A percentile compares a stretch with the other conserved stretches of the same genome.
These are phyloP conservation scores for Platycheirus albimanus DNA, from an alignment of 2,888 invertebrate species.

Conservation along the genomic window DNA sequence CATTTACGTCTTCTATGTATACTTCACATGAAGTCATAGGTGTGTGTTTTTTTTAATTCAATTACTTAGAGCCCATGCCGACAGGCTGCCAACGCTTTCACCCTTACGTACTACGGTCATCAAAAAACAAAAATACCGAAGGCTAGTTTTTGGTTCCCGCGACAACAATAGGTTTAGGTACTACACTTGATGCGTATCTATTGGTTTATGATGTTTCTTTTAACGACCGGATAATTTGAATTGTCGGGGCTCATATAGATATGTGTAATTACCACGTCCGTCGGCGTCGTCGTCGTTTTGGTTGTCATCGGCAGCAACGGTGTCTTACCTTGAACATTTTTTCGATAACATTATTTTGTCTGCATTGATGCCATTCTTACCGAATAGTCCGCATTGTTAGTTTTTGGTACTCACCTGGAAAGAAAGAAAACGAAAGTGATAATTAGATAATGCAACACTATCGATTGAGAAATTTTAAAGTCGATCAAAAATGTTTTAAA, in stretches of 20 bases:
- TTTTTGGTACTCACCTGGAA: conserved; percentile 61
- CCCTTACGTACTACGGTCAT: not conserved
- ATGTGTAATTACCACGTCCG: conserved; percentile 17
- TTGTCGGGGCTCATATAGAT: not conserved
- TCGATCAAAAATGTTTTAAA: too few relatives aligned
- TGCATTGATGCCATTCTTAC: conserved; percentile 1
- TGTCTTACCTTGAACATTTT: conserved; percentile 24
- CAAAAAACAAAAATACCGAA: not conserved
- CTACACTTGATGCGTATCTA: conserved; percentile 1
- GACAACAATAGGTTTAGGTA: not conserved
- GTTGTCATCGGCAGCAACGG: too few relatives aligned
- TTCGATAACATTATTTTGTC: too few relatives aligned
- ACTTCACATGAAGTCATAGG: not conserved
- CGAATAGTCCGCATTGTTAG: conserved; percentile 12
- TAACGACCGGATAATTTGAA: conserved; percentile 15
- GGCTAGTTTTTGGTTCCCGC: not conserved
- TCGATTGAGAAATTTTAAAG: too few relatives aligned
- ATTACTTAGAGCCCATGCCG: too few relatives aligned
- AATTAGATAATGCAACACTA: too few relatives aligned
- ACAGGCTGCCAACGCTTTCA: conserved; percentile 13
- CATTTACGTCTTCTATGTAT: too few relatives aligned
- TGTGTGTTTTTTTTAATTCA: too few relatives aligned
- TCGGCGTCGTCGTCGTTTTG: too few relatives aligned
- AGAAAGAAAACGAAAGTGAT: conserved; percentile 44
- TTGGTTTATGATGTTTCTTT: conserved; percentile 14